Evolutionary conservation across 1,140 invertebrate genomes (phyloP), one percentile per base, ranked within the genome.

Genomic region (Pogonus chalceus): DNA sequence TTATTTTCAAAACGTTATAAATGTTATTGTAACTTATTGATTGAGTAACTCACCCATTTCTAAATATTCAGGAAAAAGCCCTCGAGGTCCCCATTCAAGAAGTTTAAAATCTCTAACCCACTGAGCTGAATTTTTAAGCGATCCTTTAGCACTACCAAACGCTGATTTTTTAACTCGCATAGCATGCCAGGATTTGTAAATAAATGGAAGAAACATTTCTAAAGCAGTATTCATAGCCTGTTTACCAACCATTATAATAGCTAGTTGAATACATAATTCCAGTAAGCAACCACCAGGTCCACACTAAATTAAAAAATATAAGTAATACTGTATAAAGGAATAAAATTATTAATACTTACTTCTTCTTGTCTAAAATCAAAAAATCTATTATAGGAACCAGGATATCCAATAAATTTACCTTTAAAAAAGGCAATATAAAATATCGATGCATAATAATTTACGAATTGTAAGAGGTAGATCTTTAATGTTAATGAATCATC

Each of bases 401-500:
- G 90, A 65, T 85, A 83, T 0, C 90, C 90, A n/a, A 90, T 78
- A 60, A 90, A 88, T 70, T 90, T 94, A 37, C 94, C 95, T 70
- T 98, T 98, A 61, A 97, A 87, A 74, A 98, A 98, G 0, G 94
- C 96, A 63, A 99, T 95, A 66, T 99, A 99, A 76, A 98, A 96
- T 67, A 98, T 95, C 1, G 93, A 96, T 20, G 94, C 90, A 71
- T 98, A 98, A 70, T 96, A 98, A 72, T 99, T 99, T 24, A 98
- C 90, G 75, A 98, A 98, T 75, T 98, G 93, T 31, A 99, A 80
- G 7, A 98, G 70, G 70, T 98, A 98, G 61, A 98, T 96, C 77
- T 98, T 98, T 10, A 98, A 75, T 0, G 93, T 98, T 16, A 98
- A 72, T 37, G 91, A 94, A 64, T 98, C 93, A 66, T 99, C 96